Percentiles rank a stretch among this genome's conserved stretches.
Conservation (phyloP, 2,797 vertebrate species). For the Rhinogobio ventralis region DNA sequence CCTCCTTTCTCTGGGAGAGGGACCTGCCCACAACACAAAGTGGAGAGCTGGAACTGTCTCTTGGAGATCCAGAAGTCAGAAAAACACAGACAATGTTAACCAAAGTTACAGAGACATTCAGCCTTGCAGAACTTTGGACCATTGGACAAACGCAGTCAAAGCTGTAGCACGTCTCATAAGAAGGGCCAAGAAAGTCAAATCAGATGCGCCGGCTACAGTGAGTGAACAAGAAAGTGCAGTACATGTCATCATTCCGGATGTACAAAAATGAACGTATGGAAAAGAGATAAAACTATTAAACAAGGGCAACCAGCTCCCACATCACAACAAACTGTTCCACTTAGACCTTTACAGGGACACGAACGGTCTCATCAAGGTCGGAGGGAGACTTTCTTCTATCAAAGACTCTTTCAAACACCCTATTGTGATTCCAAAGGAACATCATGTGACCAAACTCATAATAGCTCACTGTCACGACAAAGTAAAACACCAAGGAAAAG, state of each 20-base stretch:
- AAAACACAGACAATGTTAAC: slow-evolving; percentile 10
- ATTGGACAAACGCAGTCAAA: slow-evolving; percentile 29
- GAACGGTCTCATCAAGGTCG: background rate
- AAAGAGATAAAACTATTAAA: slow-evolving; percentile 41
- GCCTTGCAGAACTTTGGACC: background rate
- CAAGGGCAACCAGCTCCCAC: slow-evolving; percentile 38
- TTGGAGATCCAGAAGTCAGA: slow-evolving; percentile 52
- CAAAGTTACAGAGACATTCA: background rate
- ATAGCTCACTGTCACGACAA: slow-evolving; percentile 41
- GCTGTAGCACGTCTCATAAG: slow-evolving; percentile 37
- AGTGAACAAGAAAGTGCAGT: slow-evolving; percentile 22
- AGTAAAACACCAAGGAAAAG: slow-evolving; percentile 47
- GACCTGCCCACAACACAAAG: background rate
- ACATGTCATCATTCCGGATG: slow-evolving; percentile 25
- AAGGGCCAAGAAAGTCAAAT: slow-evolving; percentile 16
- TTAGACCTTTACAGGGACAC: slow-evolving; percentile 43
- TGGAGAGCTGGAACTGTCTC: background rate
- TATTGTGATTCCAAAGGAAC: slow-evolving; percentile 40
- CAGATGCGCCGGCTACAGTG: slow-evolving; percentile 7
- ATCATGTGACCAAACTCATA: slow-evolving; percentile 46
- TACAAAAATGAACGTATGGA: slow-evolving; percentile 43
- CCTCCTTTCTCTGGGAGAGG: slow-evolving; percentile 9
- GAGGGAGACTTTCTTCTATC: background rate
- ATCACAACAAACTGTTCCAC: slow-evolving; percentile 27
- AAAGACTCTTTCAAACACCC: slow-evolving; percentile 44